These are phyloP conservation scores for Syngnathus floridae DNA, from an alignment of 2,113 vertebrate species.

Conservation along the genomic window DNA sequence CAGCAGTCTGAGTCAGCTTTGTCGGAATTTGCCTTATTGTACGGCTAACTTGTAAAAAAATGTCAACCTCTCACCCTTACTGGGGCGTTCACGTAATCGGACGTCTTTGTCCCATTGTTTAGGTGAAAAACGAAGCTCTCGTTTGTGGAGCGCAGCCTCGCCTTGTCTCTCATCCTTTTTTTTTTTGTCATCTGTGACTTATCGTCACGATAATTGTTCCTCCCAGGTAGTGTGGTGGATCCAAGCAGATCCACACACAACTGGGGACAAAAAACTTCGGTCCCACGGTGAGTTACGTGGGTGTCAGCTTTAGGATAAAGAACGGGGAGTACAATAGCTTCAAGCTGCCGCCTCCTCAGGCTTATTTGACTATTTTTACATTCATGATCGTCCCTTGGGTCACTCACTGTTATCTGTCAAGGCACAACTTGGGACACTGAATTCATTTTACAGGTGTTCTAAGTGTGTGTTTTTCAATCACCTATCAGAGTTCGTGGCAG, in stretches of 20 bases:
- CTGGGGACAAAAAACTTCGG: constrained; percentile 37
- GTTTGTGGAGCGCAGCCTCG: not conserved
- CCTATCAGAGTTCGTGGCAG: constrained; percentile 76
- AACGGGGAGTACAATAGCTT: constrained; percentile 18
- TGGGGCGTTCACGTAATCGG: constrained; percentile 27
- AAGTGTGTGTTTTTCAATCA: constrained; percentile 8
- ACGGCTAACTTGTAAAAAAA: constrained; percentile 12
- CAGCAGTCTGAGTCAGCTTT: constrained; percentile 29
- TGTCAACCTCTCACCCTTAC: constrained; percentile 17
- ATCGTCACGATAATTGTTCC: constrained; percentile 24
- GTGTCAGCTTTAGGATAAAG: constrained; percentile 53
- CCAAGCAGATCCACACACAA: constrained; percentile 33
- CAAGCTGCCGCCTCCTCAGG: constrained; percentile 18
- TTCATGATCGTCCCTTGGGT: constrained; percentile 31
- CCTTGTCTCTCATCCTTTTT: not conserved
- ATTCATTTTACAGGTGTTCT: not conserved
- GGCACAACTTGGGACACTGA: not conserved
- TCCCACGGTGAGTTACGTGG: constrained; percentile 29
- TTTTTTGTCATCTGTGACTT: constrained; percentile 24
- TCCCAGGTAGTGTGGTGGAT: constrained; percentile 27
- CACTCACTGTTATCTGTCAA: not conserved
- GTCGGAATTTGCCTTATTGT: constrained; percentile 48
- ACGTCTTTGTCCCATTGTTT: constrained; percentile 19
- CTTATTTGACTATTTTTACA: constrained; percentile 35
- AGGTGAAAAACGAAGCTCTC: constrained; percentile 36